phyloP scores from a whole-genome alignment of 2,797 vertebrate genomes.

The Sparidentex hasta region DNA sequence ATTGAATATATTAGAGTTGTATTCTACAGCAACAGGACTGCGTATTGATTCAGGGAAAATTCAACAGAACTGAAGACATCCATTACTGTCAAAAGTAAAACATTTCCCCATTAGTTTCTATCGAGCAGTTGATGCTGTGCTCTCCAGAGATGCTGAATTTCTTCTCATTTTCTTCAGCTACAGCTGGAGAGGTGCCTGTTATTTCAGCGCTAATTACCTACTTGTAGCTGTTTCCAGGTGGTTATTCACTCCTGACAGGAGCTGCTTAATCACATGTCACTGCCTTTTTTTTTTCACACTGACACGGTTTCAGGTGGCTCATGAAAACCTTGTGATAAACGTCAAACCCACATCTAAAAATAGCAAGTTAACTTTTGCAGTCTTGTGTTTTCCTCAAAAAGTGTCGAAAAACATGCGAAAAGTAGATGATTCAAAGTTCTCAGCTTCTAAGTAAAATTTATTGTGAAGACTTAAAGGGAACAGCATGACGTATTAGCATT shows the following conservation, averaged over 20 bases:
- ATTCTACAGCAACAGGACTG: background rate
- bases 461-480: background rate
- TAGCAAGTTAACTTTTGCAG: background rate
- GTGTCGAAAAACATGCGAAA: background rate
- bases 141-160: conserved; percentile 8
- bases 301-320: too few species aligned
- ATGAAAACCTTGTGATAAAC: too few species aligned
- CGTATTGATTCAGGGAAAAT: conserved; percentile 30
- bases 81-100: conserved; percentile 36
- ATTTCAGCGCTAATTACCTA: conserved; percentile 55
- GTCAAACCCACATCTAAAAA: background rate
- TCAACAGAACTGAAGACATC: conserved; percentile 12
- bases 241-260: conserved; percentile 10
- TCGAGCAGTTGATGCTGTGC: conserved; percentile 14
- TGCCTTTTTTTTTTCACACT: conserved; percentile 12
- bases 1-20: conserved; percentile 23
- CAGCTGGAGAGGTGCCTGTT: conserved; percentile 29
- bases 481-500: background rate
- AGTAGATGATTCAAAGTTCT: background rate
- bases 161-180: conserved; percentile 24
- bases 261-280: conserved; percentile 32
- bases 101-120: conserved; percentile 19
- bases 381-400: background rate
- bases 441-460: background rate
- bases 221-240: conserved; percentile 57